These are phyloP conservation scores for Coelopa frigida DNA, from an alignment of 1,140 invertebrate genomes.

Conservation along the genomic window DNA sequence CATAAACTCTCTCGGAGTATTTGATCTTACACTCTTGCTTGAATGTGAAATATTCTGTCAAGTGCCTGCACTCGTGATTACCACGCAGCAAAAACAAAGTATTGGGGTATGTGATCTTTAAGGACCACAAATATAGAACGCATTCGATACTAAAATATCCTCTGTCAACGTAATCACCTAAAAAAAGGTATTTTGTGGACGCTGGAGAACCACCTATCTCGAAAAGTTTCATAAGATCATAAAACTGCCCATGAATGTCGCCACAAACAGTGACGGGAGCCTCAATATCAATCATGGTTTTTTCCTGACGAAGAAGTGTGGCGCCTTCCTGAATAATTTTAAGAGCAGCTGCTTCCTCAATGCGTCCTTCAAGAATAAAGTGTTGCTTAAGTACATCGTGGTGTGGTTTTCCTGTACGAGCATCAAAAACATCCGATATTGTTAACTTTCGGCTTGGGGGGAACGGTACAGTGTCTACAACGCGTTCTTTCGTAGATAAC, in stretches of 20 bases:
- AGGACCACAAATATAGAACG: slow-evolving; percentile 98
- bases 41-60: slow-evolving; percentile 99
- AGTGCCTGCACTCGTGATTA: slow-evolving; percentile 99
- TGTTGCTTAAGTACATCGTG: slow-evolving; percentile 98
- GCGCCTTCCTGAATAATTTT: slow-evolving; percentile 98
- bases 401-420: slow-evolving; percentile 84
- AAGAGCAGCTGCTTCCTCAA: slow-evolving; percentile 94
- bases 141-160: slow-evolving; percentile 66
- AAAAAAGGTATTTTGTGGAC: slow-evolving; percentile 98
- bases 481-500: slow-evolving; percentile 41
- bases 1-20: slow-evolving; percentile 98
- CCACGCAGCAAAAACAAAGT: slow-evolving; percentile 96
- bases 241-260: slow-evolving; percentile 99
- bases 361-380: slow-evolving; percentile 96
- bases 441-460: slow-evolving; percentile 95
- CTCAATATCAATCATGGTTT: slow-evolving; percentile 99
- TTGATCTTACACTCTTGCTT: slow-evolving; percentile 99
- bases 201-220: slow-evolving; percentile 98
- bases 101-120: slow-evolving; percentile 95
- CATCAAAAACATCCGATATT: slow-evolving; percentile 93
- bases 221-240: slow-evolving; percentile 99
- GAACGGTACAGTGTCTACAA: slow-evolving; percentile 72
- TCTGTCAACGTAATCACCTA: slow-evolving; percentile 99
- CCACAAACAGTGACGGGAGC: slow-evolving; percentile 98
- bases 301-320: slow-evolving; percentile 88